phyloP scores from a whole-genome alignment of 2,113 vertebrate genomes.

The Sakesphorus luctuosus region DNA sequence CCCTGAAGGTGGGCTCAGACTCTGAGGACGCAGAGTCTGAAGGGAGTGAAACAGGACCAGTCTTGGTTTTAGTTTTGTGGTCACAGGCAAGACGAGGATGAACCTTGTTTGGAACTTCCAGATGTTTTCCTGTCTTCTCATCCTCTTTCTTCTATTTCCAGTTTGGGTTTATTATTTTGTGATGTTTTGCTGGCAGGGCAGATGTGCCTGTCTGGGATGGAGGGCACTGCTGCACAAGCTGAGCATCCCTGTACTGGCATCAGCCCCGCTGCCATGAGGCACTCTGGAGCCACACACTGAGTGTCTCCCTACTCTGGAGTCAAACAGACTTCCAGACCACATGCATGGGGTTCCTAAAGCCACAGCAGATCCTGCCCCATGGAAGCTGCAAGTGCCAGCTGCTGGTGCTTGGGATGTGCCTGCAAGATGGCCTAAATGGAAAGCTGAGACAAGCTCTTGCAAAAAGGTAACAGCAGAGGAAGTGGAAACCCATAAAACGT shows the following conservation, averaged over 20 bases:
- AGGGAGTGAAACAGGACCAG: neutral
- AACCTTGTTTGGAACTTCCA: neutral
- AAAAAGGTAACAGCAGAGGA: conserved; percentile 23
- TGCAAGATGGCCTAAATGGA: neutral
- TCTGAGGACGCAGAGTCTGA: neutral
- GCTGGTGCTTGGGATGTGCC: neutral
- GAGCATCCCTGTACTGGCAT: neutral
- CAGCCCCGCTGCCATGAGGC: fast-evolving
- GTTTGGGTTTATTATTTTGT: neutral
- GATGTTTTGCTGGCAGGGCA: neutral
- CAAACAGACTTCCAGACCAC: neutral
- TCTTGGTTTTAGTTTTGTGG: neutral
- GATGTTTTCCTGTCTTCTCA: neutral
- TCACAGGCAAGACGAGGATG: neutral
- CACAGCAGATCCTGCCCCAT: neutral
- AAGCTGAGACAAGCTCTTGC: neutral
- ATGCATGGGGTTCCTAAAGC: neutral
- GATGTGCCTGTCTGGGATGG: neutral
- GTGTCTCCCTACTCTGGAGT: neutral
- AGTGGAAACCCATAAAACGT: conserved; percentile 39
- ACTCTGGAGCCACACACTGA: neutral
- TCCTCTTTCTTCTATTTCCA: fast-evolving
- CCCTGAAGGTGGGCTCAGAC: neutral
- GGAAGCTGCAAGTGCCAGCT: neutral
- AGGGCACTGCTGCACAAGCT: neutral